phyloP scores from a whole-genome alignment of 2,113 vertebrate species.

The Phrynosoma platyrhinos region DNA sequence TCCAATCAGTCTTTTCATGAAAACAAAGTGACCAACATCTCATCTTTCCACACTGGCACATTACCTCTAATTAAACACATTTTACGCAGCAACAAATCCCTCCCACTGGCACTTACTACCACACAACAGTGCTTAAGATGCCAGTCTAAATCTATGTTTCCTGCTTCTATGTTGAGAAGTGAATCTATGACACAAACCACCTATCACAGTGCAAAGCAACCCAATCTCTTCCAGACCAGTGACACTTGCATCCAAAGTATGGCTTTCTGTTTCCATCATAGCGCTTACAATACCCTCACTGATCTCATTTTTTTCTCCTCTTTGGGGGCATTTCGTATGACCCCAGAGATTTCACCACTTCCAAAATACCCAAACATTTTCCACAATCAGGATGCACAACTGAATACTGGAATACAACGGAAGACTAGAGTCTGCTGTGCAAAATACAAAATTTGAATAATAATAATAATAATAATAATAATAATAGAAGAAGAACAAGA shows the following conservation, averaged over 20 bases:
- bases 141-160: neutral
- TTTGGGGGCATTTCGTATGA: neutral
- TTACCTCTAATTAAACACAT: constrained; percentile 28
- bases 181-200: constrained; percentile 33
- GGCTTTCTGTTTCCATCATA: constrained; percentile 26
- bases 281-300: neutral
- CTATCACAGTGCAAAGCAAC: constrained; percentile 23
- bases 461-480: constrained; percentile 1
- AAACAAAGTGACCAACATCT: neutral
- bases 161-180: constrained; percentile 42
- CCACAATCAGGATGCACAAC: constrained; percentile 49
- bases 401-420: constrained; percentile 69
- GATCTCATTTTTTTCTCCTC: neutral
- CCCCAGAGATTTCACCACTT: neutral
- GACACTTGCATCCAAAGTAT: constrained; percentile 23
- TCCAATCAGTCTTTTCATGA: neutral
- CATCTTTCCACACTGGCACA: neutral
- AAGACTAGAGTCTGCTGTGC: constrained; percentile 69
- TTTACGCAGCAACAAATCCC: constrained; percentile 34
- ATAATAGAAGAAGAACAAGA: constrained; percentile 7
- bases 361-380: constrained; percentile 8
- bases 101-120: constrained; percentile 27
- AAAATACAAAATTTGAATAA: constrained; percentile 51
- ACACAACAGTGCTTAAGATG: neutral
- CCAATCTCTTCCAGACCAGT: neutral